Evolutionary conservation across 2,797 vertebrate species (phyloP).

Genomic region (Phataginus tricuspis): DNA sequence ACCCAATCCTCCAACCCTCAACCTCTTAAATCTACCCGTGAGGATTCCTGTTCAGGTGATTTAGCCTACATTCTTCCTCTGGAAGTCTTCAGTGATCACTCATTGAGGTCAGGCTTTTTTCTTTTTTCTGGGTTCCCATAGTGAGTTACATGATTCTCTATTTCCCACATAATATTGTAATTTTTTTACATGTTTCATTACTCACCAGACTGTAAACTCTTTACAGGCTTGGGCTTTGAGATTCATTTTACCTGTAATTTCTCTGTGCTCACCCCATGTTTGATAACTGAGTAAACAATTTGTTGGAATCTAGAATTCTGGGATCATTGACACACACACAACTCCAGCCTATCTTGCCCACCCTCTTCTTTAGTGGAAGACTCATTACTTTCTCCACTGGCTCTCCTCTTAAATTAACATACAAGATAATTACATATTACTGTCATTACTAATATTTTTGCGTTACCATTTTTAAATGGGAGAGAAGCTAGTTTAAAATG

Average conservation of each 20-base stretch:
- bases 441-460: constrained; percentile 14
- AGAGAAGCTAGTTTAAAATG: constrained; percentile 38
- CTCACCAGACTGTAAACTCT: not conserved
- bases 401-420: constrained; percentile 48
- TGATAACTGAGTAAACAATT: constrained; percentile 32
- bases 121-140: not conserved
- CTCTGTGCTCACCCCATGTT: not conserved
- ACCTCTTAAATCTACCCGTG: not conserved
- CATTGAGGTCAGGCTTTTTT: not conserved
- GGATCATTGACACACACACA: not conserved
- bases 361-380: not conserved
- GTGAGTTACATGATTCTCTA: not conserved
- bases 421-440: constrained; percentile 3
- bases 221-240: not conserved
- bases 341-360: not conserved
- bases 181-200: constrained; percentile 45
- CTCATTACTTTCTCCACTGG: not conserved
- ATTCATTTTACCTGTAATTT: not conserved
- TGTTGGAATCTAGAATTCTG: constrained; percentile 15
- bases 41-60: not conserved
- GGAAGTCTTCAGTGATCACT: constrained; percentile 2
- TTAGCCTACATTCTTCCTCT: not conserved
- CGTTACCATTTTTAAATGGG: constrained; percentile 47
- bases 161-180: not conserved
- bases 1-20: not conserved